Conservation (phyloP, 2,888 invertebrate species). For the Monopis laevigella region DNA sequence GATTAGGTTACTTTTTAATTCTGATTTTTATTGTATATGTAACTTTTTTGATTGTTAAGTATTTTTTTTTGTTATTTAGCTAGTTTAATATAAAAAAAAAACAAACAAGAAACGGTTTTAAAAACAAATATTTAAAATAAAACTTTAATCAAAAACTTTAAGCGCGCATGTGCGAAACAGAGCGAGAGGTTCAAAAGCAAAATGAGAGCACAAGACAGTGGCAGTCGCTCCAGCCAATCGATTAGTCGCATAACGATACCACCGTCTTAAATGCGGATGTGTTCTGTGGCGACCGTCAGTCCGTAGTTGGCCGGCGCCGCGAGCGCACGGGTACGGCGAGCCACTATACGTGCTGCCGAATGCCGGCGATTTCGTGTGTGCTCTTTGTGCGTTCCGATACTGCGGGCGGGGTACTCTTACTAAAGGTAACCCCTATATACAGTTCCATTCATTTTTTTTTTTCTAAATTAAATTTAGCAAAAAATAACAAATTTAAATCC, state of each 20-base stretch:
- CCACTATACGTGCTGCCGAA: constrained; percentile 23
- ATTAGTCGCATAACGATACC: constrained; percentile 69
- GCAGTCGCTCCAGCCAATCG: constrained; percentile 64
- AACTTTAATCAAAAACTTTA: constrained; percentile 8
- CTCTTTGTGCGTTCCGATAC: constrained; percentile 6
- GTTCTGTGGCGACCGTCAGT: constrained; percentile 63
- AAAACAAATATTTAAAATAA: not conserved
- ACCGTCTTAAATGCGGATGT: constrained; percentile 68
- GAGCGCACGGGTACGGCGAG: constrained; percentile 34
- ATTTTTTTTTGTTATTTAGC: not conserved
- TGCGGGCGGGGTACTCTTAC: not conserved
- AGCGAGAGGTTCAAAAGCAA: constrained; percentile 35
- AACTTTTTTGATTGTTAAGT: not conserved
- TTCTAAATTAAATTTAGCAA: constrained; percentile 4
- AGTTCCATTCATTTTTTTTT: too few relatives aligned
- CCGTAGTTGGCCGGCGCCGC: constrained; percentile 49
- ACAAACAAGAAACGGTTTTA: not conserved
- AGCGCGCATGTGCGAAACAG: constrained; percentile 47
- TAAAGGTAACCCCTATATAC: constrained; percentile 3
- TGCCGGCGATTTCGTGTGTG: constrained; percentile 1
- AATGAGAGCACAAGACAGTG: constrained; percentile 46
- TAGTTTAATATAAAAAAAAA: too few relatives aligned
- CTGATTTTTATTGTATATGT: too few relatives aligned
- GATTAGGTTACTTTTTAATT: too few relatives aligned
- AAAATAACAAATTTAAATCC: not conserved